Conservation (phyloP, 2,113 vertebrate genomes). For the Tetraodon nigroviridis region DNA sequence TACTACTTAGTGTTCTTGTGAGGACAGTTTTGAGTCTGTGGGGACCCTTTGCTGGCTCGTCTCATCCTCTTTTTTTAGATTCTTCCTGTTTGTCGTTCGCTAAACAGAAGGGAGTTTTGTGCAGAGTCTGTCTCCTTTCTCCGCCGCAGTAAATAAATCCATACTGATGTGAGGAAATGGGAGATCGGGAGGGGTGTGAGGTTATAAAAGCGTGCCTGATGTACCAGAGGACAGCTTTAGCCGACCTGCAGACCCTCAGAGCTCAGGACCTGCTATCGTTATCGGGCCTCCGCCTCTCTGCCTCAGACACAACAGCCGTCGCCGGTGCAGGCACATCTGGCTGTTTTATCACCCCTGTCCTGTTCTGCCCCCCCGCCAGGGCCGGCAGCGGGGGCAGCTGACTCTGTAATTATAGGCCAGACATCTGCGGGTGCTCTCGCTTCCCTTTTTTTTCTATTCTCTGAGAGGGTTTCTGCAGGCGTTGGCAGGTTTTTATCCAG, state of each 20-base stretch:
- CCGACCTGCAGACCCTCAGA: too few relatives aligned
- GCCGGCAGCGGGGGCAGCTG: slow-evolving; percentile 42
- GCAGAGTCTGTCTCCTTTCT: slow-evolving; percentile 6
- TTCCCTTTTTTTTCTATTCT: slow-evolving; percentile 44
- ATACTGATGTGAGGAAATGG: slow-evolving; percentile 34
- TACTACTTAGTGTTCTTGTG: too few relatives aligned
- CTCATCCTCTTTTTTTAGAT: slow-evolving; percentile 43
- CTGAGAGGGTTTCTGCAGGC: not conserved
- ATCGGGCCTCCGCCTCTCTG: slow-evolving; percentile 24
- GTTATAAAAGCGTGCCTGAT: slow-evolving; percentile 59
- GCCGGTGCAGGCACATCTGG: slow-evolving; percentile 55
- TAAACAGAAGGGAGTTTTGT: slow-evolving; percentile 35
- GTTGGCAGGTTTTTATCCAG: not conserved
- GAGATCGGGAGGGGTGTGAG: slow-evolving; percentile 19
- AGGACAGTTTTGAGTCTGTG: too few relatives aligned
- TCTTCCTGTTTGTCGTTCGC: slow-evolving; percentile 33
- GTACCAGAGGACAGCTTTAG: slow-evolving; percentile 40
- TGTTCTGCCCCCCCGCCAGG: slow-evolving; percentile 31
- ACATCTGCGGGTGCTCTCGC: slow-evolving; percentile 59
- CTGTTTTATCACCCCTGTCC: slow-evolving; percentile 66
- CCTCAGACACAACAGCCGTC: slow-evolving; percentile 42
- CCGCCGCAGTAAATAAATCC: slow-evolving; percentile 40
- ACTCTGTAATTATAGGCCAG: slow-evolving; percentile 66
- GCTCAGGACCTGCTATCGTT: slow-evolving; percentile 2
- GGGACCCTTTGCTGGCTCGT: too few relatives aligned